phyloP scores from a whole-genome alignment of 2,797 vertebrate species.

The Cyprinodon diabolis region DNA sequence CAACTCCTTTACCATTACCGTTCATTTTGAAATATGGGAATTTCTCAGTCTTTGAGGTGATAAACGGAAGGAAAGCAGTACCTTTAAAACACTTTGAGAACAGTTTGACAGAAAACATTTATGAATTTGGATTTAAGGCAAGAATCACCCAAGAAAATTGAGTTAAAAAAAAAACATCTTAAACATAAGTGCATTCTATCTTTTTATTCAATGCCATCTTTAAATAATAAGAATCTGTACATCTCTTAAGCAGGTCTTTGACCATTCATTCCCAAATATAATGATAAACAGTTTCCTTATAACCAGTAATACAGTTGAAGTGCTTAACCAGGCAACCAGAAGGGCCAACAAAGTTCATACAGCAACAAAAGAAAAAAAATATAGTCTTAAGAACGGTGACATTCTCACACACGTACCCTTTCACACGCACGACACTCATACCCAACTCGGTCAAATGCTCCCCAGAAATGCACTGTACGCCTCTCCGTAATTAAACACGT shows the following conservation, averaged over 20 bases:
- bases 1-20: no score
- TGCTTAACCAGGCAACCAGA: slow-evolving; percentile 67
- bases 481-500: slow-evolving; percentile 62
- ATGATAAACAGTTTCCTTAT: slow-evolving; percentile 62
- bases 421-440: slow-evolving; percentile 6
- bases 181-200: slow-evolving; percentile 51
- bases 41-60: neutral
- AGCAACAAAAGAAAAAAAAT: slow-evolving; percentile 47
- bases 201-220: slow-evolving; percentile 77
- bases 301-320: slow-evolving; percentile 75
- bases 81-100: neutral
- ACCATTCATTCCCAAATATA: slow-evolving; percentile 70
- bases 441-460: slow-evolving; percentile 13
- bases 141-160: neutral
- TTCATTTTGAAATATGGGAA: neutral
- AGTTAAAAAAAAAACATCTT: neutral
- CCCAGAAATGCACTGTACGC: slow-evolving; percentile 51
- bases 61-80: neutral
- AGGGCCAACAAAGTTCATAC: slow-evolving; percentile 49
- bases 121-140: neutral
- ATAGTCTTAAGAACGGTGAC: slow-evolving; percentile 41
- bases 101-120: neutral
- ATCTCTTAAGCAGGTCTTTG: slow-evolving; percentile 70
- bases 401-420: slow-evolving; percentile 8
- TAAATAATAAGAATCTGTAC: slow-evolving; percentile 80